Conservation (phyloP, 1,140 invertebrate species). For the Rhyzopertha dominica region DNA sequence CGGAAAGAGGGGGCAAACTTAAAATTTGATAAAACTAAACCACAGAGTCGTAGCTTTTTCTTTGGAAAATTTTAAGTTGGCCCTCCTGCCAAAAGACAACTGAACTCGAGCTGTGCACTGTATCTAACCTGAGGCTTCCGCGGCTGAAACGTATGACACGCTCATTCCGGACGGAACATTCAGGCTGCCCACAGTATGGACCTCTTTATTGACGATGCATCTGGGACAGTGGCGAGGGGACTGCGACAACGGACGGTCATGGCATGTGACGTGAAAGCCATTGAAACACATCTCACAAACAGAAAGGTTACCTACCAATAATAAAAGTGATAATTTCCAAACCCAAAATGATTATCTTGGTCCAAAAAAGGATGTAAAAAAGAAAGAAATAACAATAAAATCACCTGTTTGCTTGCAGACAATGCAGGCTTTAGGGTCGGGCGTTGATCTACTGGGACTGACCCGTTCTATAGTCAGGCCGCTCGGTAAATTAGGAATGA, state of each 20-base stretch:
- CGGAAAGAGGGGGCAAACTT: background rate
- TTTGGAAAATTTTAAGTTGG: background rate
- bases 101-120: too few relatives aligned
- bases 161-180: slow-evolving; percentile 34
- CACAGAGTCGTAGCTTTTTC: too few relatives aligned
- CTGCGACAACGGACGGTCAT: slow-evolving; percentile 41
- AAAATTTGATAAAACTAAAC: too few relatives aligned
- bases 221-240: slow-evolving; percentile 39
- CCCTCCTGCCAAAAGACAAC: background rate
- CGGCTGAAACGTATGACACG: slow-evolving; percentile 31
- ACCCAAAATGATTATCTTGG: too few relatives aligned
- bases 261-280: slow-evolving; percentile 52
- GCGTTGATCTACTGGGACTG: slow-evolving; percentile 42
- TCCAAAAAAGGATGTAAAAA: slow-evolving; percentile 5
- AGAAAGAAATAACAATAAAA: slow-evolving; percentile 9
- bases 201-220: slow-evolving; percentile 34
- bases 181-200: slow-evolving; percentile 25
- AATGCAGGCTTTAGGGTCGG: slow-evolving; percentile 47
- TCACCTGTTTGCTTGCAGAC: slow-evolving; percentile 48
- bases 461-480: slow-evolving; percentile 44
- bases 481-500: slow-evolving; percentile 38
- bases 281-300: slow-evolving; percentile 49
- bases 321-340: too few relatives aligned
- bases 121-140: slow-evolving; percentile 36
- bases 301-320: slow-evolving; percentile 46